A percentile compares a stretch with the other conserved stretches of the same genome.
Conservation (phyloP, 2,113 vertebrate species). For the Actenoides lindsayi region DNA sequence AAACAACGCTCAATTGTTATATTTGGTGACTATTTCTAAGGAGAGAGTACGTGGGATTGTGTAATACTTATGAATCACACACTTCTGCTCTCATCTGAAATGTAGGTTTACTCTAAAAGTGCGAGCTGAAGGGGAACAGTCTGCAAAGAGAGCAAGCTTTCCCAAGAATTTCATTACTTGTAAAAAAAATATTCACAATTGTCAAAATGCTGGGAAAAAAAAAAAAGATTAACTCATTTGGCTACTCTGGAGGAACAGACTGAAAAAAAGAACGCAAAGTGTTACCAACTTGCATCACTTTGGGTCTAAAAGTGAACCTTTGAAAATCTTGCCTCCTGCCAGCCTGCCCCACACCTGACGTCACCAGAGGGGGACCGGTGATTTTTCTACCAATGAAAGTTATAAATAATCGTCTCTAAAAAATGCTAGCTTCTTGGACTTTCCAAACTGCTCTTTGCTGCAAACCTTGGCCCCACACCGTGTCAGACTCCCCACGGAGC, state of each 20-base stretch:
- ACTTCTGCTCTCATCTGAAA: not conserved
- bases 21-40: not conserved
- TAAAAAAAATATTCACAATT: not conserved
- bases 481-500: accelerated
- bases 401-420: not conserved
- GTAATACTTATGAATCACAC: slow-evolving; percentile 45
- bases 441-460: not conserved
- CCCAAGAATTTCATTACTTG: not conserved
- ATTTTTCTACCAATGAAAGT: not conserved
- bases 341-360: accelerated
- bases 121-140: not conserved
- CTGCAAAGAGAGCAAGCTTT: not conserved
- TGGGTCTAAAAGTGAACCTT: not conserved
- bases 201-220: not conserved
- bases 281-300: not conserved
- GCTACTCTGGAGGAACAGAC: not conserved
- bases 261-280: not conserved
- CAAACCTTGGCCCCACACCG: not conserved
- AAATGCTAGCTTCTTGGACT: not conserved
- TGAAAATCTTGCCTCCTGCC: not conserved
- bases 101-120: not conserved
- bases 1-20: not conserved
- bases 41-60: slow-evolving; percentile 31
- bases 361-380: not conserved
- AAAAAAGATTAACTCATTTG: not conserved